phyloP scores from a whole-genome alignment of 1,140 invertebrate genomes.

The Neodiprion lecontei region DNA sequence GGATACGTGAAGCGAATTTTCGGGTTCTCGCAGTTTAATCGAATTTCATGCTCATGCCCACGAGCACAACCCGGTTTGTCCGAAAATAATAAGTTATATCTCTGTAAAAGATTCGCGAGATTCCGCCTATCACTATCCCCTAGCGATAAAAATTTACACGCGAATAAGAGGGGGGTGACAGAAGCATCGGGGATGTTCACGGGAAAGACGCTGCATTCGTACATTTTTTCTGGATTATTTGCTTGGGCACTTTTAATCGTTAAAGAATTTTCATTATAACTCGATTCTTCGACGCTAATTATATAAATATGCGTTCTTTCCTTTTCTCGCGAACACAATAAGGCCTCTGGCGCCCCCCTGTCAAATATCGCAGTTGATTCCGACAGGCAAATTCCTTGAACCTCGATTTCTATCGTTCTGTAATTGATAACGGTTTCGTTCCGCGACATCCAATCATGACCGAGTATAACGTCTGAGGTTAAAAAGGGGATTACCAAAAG shows the following conservation, averaged over 20 bases:
- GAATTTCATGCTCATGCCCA: slow-evolving; percentile 18
- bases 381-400: not conserved
- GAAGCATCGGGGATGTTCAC: too few relatives aligned
- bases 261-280: not conserved
- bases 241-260: not conserved
- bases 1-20: slow-evolving; percentile 28
- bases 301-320: not conserved
- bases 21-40: slow-evolving; percentile 16
- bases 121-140: not conserved
- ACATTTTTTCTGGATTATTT: too few relatives aligned
- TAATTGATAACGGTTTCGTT: not conserved
- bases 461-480: not conserved
- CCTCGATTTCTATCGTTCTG: not conserved
- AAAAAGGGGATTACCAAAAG: not conserved
- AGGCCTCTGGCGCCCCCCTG: not conserved
- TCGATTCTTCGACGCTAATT: not conserved
- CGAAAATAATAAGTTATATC: not conserved
- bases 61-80: not conserved
- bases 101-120: not conserved
- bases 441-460: not conserved
- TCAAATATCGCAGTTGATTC: not conserved
- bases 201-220: not conserved
- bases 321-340: not conserved
- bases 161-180: not conserved
- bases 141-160: not conserved